Percentiles rank a stretch among this genome's conserved stretches.
phyloP scores from a whole-genome alignment of 1,140 invertebrate species.

The Megathymus violae region DNA sequence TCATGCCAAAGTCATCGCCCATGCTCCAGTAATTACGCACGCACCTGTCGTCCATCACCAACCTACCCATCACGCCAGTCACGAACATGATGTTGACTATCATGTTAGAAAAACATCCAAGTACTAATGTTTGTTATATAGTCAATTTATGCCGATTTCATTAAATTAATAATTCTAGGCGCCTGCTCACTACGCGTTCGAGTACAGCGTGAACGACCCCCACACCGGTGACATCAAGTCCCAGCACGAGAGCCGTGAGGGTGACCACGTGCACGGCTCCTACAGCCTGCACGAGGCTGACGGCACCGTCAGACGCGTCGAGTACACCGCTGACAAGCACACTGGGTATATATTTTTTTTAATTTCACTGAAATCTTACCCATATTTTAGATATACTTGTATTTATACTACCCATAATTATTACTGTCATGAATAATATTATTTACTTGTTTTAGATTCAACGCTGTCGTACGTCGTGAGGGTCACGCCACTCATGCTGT shows the following conservation, averaged over 20 bases:
- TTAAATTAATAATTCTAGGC: conserved; percentile 47
- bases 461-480: conserved; percentile 21
- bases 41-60: conserved; percentile 2
- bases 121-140: no score
- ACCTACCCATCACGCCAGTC: background rate
- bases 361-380: no score
- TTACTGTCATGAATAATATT: no score
- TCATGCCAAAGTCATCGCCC: no score
- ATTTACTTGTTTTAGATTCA: conserved; percentile 10
- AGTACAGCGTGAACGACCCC: conserved; percentile 80
- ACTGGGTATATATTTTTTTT: conserved; percentile 72
- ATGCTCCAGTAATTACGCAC: conserved; percentile 19
- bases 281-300: conserved; percentile 84
- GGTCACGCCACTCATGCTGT: conserved; percentile 11
- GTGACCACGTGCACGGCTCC: conserved; percentile 81
- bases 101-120: background rate
- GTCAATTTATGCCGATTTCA: no score
- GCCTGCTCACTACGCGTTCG: conserved; percentile 60
- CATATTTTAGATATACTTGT: no score
- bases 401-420: no score
- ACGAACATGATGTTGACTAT: conserved; percentile 1
- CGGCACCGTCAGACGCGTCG: conserved; percentile 82
- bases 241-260: conserved; percentile 83
- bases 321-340: conserved; percentile 82
- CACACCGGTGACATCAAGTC: conserved; percentile 83